These are phyloP conservation scores for Xiphophorus maculatus DNA, from an alignment of 2,113 vertebrate species.

Conservation along the genomic window DNA sequence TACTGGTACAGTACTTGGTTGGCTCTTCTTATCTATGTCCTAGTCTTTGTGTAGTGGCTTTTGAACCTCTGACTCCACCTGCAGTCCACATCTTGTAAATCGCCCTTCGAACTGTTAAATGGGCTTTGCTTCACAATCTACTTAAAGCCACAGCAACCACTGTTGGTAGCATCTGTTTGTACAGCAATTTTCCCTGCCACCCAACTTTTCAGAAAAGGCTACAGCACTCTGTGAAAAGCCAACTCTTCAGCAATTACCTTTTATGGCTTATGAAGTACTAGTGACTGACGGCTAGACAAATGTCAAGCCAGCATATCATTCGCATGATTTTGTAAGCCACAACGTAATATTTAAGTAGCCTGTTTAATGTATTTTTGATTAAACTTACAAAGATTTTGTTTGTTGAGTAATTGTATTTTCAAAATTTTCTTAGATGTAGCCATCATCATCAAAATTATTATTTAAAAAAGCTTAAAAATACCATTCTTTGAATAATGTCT, in stretches of 20 bases:
- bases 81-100: background rate
- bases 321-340: background rate
- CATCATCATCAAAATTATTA: too few relatives aligned
- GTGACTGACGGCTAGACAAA: background rate
- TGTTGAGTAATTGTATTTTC: too few relatives aligned
- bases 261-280: background rate
- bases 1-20: too few relatives aligned
- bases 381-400: too few relatives aligned
- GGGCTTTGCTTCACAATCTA: background rate
- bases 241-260: background rate
- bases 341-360: background rate
- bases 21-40: background rate
- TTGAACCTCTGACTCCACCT: background rate
- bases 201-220: background rate
- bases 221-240: too few relatives aligned
- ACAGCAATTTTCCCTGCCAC: background rate
- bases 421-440: too few relatives aligned
- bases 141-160: background rate
- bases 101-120: rapidly evolving
- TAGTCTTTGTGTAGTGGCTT: background rate
- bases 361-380: background rate
- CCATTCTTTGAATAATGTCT: too few relatives aligned
- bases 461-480: too few relatives aligned
- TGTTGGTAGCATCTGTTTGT: background rate
- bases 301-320: background rate